Base-by-base conservation (phyloP, 2,113 vertebrate species). In the Sturnira hondurensis region DNA sequence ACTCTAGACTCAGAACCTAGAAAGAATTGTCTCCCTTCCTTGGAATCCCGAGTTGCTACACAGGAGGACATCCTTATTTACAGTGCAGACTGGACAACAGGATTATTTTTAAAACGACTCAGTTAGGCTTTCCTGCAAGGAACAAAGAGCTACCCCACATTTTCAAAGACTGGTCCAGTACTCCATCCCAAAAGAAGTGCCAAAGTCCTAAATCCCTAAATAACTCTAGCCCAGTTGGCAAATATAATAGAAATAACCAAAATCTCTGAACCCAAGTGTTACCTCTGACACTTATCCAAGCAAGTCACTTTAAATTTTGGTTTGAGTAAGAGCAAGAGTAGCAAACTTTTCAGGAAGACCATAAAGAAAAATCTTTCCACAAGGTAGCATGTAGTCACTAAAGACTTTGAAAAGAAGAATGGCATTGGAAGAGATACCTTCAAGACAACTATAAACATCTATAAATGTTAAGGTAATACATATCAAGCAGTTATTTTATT, bases 241-340 rank as follows among this genome's bases (percentile, higher is more conserved):
- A 92, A 65, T 11, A 43, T 26, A 91, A 78, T 4, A 97, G 47
- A 89, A 83, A 96, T 61, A 90, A 80, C 33, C 87, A 95, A 84
- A 86, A 95, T 78, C 56, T 88, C 84, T 87, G n/a, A n/a, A 87
- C 82, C 93, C 47, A 86, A 82, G 38, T 52, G 74, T 82, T 70
- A 93, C 22, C 68, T 61, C 67, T 89, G 56, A 97, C 17, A 86
- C 43, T 86, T 70, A 86, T 7, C 68, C 61, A 96, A 95, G 31
- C 15, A 94, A 89, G 43, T 94, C 43, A 95, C 31, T 97, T 97
- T 96, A 97, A 86, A 54, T 95, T 91, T 68, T 86, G 24, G 16
- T 89, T 86, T 96, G 36, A 94, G 56, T 68, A 94, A 86, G 20
- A 80, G 4, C 50, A 86, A 84, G 22, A 94, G 5, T 47, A 89